Percentiles rank a stretch among this genome's conserved stretches.
Conservation (phyloP, 2,113 vertebrate genomes). For the Phrynosoma platyrhinos region DNA sequence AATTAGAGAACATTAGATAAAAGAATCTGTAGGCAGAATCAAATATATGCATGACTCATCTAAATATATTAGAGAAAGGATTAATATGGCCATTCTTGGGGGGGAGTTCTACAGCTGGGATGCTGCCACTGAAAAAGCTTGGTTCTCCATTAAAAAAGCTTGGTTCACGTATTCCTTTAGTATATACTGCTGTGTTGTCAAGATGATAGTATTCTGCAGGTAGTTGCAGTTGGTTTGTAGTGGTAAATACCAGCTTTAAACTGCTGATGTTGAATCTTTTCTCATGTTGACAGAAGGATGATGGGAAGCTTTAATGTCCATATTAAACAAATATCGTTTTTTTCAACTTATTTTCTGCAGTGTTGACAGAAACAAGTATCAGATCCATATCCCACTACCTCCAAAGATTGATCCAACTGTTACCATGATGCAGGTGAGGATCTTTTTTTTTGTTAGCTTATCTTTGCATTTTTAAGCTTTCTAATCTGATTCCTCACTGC, state of each 20-base stretch:
- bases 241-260: not conserved
- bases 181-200: not conserved
- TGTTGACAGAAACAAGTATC: slow-evolving; percentile 98
- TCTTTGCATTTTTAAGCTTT: fast-evolving
- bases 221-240: not conserved
- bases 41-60: not conserved
- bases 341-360: slow-evolving; percentile 71
- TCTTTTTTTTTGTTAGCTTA: not conserved
- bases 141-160: no score
- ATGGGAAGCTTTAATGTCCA: no score
- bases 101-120: not conserved
- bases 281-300: no score
- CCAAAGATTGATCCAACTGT: slow-evolving; percentile 99
- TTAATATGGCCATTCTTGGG: no score
- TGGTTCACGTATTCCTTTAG: not conserved
- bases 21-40: not conserved
- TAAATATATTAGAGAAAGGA: not conserved
- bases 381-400: slow-evolving; percentile 98
- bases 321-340: not conserved
- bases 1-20: not conserved
- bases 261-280: not conserved
- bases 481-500: not conserved
- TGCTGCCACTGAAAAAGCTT: not conserved
- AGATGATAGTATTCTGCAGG: not conserved
- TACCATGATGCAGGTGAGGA: slow-evolving; percentile 98